Percentiles rank a stretch among this genome's conserved stretches.
phyloP scores from a whole-genome alignment of 2,797 vertebrate species.

The Acomys russatus region DNA sequence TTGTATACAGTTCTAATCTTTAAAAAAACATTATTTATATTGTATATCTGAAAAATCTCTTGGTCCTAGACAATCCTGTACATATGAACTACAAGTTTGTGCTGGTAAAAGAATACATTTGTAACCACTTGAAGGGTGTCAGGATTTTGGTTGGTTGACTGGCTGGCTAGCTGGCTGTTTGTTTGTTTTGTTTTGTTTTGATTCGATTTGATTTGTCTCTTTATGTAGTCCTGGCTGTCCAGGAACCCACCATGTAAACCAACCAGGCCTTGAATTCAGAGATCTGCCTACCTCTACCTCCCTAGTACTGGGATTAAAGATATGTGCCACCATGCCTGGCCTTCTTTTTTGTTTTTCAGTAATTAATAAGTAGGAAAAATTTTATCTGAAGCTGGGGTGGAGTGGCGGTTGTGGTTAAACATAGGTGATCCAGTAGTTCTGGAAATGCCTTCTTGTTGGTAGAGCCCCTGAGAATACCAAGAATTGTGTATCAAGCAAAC shows the following conservation, averaged over 20 bases:
- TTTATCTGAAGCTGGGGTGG: background rate
- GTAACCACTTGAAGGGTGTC: constrained; percentile 37
- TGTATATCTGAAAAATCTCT: background rate
- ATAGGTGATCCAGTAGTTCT: background rate
- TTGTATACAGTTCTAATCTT: constrained; percentile 42
- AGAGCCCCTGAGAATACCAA: constrained; percentile 23
- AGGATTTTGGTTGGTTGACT: background rate
- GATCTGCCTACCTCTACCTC: too few relatives aligned
- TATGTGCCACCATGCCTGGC: too few relatives aligned
- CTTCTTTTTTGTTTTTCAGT: background rate
- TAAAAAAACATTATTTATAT: constrained; percentile 45
- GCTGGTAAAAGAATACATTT: background rate
- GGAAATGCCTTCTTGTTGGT: constrained; percentile 22
- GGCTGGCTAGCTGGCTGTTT: too few relatives aligned
- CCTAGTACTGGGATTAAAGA: too few relatives aligned
- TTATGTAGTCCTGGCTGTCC: background rate
- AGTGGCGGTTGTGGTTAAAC: background rate
- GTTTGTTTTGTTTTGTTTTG: background rate
- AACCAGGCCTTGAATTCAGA: too few relatives aligned
- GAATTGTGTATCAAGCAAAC: constrained; percentile 60
- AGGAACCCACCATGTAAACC: background rate
- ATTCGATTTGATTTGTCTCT: background rate
- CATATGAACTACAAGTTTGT: background rate
- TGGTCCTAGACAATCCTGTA: constrained; percentile 28
- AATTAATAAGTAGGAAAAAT: constrained; percentile 21